Base-by-base conservation (phyloP, 2,888 invertebrate species). In the Pheosia gnoma region DNA sequence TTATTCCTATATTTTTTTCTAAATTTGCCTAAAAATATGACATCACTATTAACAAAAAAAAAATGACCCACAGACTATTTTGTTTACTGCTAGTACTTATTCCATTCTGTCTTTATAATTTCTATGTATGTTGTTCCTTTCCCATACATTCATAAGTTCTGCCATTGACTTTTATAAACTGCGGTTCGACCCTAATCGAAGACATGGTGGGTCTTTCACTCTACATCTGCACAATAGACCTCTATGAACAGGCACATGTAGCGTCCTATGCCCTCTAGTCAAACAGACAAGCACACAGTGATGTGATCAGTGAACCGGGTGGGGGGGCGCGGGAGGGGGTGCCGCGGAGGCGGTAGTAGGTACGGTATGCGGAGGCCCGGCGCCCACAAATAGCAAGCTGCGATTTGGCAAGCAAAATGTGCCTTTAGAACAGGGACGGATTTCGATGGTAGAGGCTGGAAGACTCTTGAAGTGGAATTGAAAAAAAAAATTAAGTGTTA, bases 301-400 rank as follows among this genome's bases (percentile, higher is more conserved):
- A 39, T 55, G 39, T 80, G 80, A 81, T 81, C 75, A 72, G 78
- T 78, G 78, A 75, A 72, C 59, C 58, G 62, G 61, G 65, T 61
- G 53, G 62, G 58, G 62, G 62, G 66, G 59, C 59, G 66, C 71
- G 68, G 65, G 66, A 59, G 67, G 68, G 58, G 10, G 68, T 59
- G 62, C 57, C 58, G 74, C 70, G 79, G 77, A 68, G 76, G 77
- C 67, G 79, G 76, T 72, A 76, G 78, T 77, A 74, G 80, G 76
- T 78, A 80, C 79, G 81, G 76, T 82, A 85, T 87, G 85, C 85
- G 83, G 88, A 86, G 88, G 89, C 89, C 89, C 87, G 84, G 82
- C 81, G 85, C 81, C 82, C 89, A 84, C 89, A 90, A 91, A 91
- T 90, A 91, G 89, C 90, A 86, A 89, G 83, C 89, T 90, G 89